These are phyloP conservation scores for Palythoa caribaeorum DNA, from an alignment of 92 coral and sea anemone genomes.

Conservation along the genomic window DNA sequence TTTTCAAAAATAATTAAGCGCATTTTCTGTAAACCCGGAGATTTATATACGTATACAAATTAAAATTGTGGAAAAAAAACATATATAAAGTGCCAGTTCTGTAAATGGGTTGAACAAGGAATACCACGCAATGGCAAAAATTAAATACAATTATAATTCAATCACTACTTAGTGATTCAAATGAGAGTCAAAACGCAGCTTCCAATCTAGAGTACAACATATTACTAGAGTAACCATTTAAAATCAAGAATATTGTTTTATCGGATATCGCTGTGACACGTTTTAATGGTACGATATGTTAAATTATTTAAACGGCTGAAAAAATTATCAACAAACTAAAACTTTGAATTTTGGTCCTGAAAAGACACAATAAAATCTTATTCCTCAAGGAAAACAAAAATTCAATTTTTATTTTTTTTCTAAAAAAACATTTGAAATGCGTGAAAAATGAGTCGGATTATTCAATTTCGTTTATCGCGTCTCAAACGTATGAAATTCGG, in stretches of 20 bases:
- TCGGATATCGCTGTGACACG: slow-evolving; percentile 8
- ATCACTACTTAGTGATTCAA: slow-evolving; percentile 18
- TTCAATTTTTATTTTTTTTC: background rate
- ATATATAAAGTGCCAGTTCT: no score
- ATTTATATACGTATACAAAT: no score
- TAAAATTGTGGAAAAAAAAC: no score
- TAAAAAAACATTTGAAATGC: background rate
- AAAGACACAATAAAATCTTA: background rate
- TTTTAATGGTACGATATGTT: slow-evolving; percentile 4
- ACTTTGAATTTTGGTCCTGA: background rate
- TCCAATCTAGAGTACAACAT: background rate
- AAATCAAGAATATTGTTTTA: background rate
- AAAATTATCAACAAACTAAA: slow-evolving; percentile 30
- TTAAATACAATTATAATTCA: background rate
- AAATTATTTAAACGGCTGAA: slow-evolving; percentile 35
- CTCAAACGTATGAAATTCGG: background rate
- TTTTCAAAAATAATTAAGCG: no score
- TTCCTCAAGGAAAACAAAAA: background rate
- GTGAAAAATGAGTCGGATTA: background rate
- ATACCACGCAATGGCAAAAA: background rate
- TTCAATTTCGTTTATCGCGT: background rate
- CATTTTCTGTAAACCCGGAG: no score
- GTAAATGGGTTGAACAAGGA: no score
- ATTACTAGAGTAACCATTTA: slow-evolving; percentile 27
- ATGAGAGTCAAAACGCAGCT: background rate